A percentile compares a stretch with the other conserved stretches of the same genome.
Evolutionary conservation across 2,888 invertebrate species (phyloP).

Genomic region (Parasteatoda lunata): DNA sequence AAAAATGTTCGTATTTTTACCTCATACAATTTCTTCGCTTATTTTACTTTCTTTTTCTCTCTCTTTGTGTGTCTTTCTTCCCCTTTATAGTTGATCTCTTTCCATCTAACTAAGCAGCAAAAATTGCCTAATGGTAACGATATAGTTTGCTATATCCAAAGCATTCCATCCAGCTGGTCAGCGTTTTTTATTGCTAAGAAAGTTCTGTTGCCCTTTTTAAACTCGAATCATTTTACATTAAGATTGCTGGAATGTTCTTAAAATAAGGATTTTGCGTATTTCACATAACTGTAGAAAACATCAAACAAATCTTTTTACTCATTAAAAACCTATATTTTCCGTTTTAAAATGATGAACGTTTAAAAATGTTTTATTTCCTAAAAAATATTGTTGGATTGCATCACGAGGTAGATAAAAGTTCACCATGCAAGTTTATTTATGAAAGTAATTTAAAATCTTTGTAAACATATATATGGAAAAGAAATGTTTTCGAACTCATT

Average conservation of each 20-base stretch:
- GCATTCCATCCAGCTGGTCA: slow-evolving; percentile 36
- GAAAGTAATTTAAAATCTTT: no score
- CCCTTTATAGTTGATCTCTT: slow-evolving; percentile 48
- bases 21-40: slow-evolving; percentile 25
- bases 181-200: background rate
- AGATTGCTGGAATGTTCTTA: background rate
- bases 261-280: background rate
- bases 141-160: slow-evolving; percentile 26
- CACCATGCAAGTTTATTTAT: no score
- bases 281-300: background rate
- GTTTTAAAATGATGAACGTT: no score
- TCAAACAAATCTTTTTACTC: background rate
- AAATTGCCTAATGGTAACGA: slow-evolving; percentile 54
- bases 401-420: no score
- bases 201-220: background rate
- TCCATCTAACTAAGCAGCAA: slow-evolving; percentile 45
- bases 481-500: no score
- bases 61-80: slow-evolving; percentile 23
- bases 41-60: slow-evolving; percentile 25
- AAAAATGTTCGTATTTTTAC: slow-evolving; percentile 47
- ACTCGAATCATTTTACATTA: no score
- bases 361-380: no score
- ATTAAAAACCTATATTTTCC: background rate
- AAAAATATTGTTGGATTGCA: no score
- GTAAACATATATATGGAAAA: no score